phyloP scores from a whole-genome alignment of 1,140 invertebrate genomes.

The Coptotermes formosanus region DNA sequence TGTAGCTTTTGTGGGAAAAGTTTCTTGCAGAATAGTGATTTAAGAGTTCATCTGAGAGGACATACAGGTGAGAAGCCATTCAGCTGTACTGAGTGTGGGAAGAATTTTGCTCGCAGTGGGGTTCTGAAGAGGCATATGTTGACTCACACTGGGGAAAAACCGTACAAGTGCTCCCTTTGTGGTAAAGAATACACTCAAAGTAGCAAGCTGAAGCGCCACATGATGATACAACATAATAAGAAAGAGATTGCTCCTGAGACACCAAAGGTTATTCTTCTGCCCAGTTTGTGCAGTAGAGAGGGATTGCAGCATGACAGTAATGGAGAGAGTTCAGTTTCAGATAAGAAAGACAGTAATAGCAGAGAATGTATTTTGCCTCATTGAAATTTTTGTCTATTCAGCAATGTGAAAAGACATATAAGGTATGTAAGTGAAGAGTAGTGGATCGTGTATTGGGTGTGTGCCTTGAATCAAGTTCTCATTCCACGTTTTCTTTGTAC shows the following conservation, averaged over 20 bases:
- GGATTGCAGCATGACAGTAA: neutral
- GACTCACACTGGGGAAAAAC: neutral
- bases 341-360: neutral
- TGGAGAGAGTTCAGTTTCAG: neutral
- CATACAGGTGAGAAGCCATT: slow-evolving; percentile 72
- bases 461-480: too few relatives aligned
- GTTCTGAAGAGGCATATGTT: neutral
- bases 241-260: slow-evolving; percentile 29
- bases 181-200: neutral
- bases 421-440: too few relatives aligned
- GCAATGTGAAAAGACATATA: too few relatives aligned
- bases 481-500: too few relatives aligned
- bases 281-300: neutral
- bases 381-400: neutral
- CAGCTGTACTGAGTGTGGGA: slow-evolving; percentile 47
- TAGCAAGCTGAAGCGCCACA: slow-evolving; percentile 79
- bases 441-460: too few relatives aligned
- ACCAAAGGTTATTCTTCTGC: neutral
- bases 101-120: slow-evolving; percentile 1
- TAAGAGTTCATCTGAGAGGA: slow-evolving; percentile 69
- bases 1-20: slow-evolving; percentile 57
- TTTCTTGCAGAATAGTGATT: slow-evolving; percentile 72
- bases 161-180: neutral
- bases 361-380: slow-evolving; percentile 7
- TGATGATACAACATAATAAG: slow-evolving; percentile 63